A percentile compares a stretch with the other conserved stretches of the same genome.
Evolutionary conservation across 2,797 vertebrate genomes (phyloP).

Genomic region (Phalanger gymnotis): DNA sequence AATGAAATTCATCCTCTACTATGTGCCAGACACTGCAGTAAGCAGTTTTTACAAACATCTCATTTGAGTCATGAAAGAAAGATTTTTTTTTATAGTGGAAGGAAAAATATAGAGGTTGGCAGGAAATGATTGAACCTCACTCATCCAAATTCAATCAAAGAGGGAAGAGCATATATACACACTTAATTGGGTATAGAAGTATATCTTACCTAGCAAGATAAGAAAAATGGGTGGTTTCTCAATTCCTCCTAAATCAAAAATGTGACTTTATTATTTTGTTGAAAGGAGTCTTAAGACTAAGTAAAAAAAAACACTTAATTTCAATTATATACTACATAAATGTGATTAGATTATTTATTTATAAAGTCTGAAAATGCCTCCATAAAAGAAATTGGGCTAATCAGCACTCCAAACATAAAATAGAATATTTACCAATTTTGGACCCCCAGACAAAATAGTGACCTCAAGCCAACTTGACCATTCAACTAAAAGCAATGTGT

Average conservation of each 20-base stretch:
- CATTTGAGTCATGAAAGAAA: no score
- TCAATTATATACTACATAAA: neutral
- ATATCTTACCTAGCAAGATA: neutral
- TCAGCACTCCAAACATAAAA: neutral
- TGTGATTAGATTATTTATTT: neutral
- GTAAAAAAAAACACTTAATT: neutral
- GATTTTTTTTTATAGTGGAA: no score
- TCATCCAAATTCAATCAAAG: no score
- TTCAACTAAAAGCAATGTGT: neutral
- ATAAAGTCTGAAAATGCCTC: conserved; percentile 27
- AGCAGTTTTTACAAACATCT: no score
- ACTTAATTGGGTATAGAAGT: no score
- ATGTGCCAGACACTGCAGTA: no score
- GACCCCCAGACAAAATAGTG: neutral
- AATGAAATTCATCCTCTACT: no score
- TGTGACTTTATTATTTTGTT: conserved; percentile 12
- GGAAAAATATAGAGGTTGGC: no score
- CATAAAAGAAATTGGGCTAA: neutral
- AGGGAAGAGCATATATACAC: no score
- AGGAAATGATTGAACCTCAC: no score
- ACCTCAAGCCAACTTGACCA: neutral
- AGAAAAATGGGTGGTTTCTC: neutral
- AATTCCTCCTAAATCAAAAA: neutral
- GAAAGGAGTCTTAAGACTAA: neutral
- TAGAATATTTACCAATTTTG: conserved; percentile 18